These are phyloP conservation scores for Papilio demoleus DNA, from an alignment of 2,888 invertebrate species.

Conservation along the genomic window DNA sequence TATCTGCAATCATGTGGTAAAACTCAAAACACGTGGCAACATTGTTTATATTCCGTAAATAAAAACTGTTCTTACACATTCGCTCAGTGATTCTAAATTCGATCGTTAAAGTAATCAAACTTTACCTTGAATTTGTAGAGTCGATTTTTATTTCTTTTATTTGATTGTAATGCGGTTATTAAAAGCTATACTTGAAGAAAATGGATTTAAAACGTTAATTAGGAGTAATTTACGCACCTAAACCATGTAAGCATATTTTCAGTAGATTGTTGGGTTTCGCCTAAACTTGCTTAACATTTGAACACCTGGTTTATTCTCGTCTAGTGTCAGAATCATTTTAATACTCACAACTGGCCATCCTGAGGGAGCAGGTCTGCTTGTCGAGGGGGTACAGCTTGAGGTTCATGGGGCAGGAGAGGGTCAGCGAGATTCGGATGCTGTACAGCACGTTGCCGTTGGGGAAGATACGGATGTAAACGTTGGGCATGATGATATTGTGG, in stretches of 20 bases:
- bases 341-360: slow-evolving; percentile 98
- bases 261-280: too few species aligned
- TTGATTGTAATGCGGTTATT: not conserved
- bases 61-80: slow-evolving; percentile 17
- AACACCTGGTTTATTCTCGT: too few species aligned
- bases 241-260: too few species aligned
- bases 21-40: slow-evolving; percentile 15
- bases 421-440: slow-evolving; percentile 98
- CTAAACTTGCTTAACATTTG: too few species aligned
- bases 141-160: not conserved
- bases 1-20: slow-evolving; percentile 1
- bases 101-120: slow-evolving; percentile 1
- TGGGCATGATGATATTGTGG: slow-evolving; percentile 98
- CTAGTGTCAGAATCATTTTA: too few species aligned
- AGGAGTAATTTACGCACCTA: too few species aligned
- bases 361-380: slow-evolving; percentile 96
- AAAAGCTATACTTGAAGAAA: too few species aligned
- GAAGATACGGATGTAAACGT: slow-evolving; percentile 98
- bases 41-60: slow-evolving; percentile 3
- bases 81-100: not conserved
- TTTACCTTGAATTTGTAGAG: not conserved
- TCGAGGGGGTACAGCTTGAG: slow-evolving; percentile 98
- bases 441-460: slow-evolving; percentile 97
- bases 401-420: slow-evolving; percentile 98
- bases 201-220: too few species aligned